Percentiles rank a stretch among this genome's conserved stretches.
phyloP scores from a whole-genome alignment of 2,888 invertebrate species.

The Thecophora atra region DNA sequence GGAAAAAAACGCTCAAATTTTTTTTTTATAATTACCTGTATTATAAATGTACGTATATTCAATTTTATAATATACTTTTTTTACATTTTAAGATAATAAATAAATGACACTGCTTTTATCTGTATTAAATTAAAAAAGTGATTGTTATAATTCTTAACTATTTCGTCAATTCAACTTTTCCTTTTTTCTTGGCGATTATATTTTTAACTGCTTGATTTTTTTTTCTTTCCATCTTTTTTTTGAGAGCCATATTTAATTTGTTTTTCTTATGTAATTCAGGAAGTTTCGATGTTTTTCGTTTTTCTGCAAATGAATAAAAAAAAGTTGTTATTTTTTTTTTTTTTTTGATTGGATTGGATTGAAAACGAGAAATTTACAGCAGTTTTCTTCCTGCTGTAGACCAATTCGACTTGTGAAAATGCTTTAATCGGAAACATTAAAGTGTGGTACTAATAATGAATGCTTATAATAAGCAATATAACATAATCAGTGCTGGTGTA shows the following conservation, averaged over 20 bases:
- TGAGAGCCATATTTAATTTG: slow-evolving; percentile 52
- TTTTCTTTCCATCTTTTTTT: slow-evolving; percentile 59
- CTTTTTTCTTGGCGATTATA: slow-evolving; percentile 58
- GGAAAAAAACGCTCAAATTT: not conserved
- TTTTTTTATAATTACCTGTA: not conserved
- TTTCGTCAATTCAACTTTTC: slow-evolving; percentile 40
- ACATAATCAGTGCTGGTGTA: no score
- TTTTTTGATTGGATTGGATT: no score
- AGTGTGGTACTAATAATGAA: not conserved
- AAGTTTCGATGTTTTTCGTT: slow-evolving; percentile 48
- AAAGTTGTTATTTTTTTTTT: no score
- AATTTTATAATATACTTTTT: no score
- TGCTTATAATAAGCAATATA: not conserved
- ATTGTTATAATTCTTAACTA: slow-evolving; percentile 30
- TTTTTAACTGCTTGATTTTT: slow-evolving; percentile 55
- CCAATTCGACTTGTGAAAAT: no score
- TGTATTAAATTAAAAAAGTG: no score
- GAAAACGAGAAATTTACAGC: no score
- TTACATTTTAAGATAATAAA: no score
- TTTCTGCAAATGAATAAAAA: slow-evolving; percentile 41
- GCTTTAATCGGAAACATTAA: no score
- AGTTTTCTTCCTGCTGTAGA: no score
- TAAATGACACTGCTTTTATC: no score
- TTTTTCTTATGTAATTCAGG: slow-evolving; percentile 40
- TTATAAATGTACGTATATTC: no score